Conservation (phyloP, 1,140 invertebrate species). For the Berghia stephanieae region DNA sequence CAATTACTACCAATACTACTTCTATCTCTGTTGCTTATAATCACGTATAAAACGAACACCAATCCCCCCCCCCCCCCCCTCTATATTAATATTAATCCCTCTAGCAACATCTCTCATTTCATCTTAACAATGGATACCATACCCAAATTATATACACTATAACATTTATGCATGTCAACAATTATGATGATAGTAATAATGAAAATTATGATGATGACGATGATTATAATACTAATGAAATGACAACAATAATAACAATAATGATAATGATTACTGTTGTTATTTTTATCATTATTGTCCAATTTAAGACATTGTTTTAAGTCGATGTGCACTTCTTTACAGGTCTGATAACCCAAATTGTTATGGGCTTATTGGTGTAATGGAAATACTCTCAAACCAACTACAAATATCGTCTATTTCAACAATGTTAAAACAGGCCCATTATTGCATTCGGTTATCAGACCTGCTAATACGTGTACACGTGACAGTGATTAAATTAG, state of each 20-base stretch:
- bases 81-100: background rate
- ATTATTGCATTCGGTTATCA: no score
- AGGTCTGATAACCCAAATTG: no score
- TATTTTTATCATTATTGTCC: background rate
- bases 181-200: background rate
- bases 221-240: background rate
- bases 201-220: background rate
- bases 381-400: no score
- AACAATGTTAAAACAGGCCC: no score
- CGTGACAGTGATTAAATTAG: no score
- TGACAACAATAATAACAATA: background rate
- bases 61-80: background rate
- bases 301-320: no score
- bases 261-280: background rate
- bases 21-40: background rate
- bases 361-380: no score
- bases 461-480: no score
- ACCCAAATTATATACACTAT: background rate
- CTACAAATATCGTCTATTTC: no score
- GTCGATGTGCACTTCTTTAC: no score
- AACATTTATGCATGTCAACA: background rate
- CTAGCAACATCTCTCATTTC: background rate
- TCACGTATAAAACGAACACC: background rate
- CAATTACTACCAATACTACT: constrained; percentile 5
- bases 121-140: constrained; percentile 7